Evolutionary conservation across 1,140 invertebrate species (phyloP), one percentile per base, ranked within the genome.

Genomic region (Ips typographus): DNA sequence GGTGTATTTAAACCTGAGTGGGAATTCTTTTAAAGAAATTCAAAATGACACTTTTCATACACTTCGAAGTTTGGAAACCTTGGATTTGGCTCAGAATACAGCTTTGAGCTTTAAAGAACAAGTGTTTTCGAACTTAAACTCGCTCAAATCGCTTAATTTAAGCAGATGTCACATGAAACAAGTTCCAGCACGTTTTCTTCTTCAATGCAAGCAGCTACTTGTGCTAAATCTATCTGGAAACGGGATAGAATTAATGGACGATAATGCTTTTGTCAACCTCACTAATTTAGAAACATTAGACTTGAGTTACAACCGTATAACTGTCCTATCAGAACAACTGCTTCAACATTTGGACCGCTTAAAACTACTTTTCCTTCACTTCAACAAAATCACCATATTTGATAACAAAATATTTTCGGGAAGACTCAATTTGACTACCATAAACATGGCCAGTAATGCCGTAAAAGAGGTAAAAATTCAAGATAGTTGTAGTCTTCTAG

Each of bases 241-340:
- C 37, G 1, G 2, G 2, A 67, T 67, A 4, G 40, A 4, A 3
- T 2, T 51, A 4, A 36, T 67, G n/a, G 44, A 67, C 2, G 22
- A 60, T 7, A 59, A 67, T 51, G 7, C 56, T 40, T 60, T 67
- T 22, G 49, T 3, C 5, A 67, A 60, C 52, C 39, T 67, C 40
- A 59, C 43, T 1, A 52, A 71, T 39, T 69, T 77, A 56, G 51
- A 65, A 49, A 37, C 39, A 36, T 53, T 75, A 42, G 71, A 75
- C 64, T 70, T 77, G 40, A 70, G 71, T 68, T 36, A 58, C 38
- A 76, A 77, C 63, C 36, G 53, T 6, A 43, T 75, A 22, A 44
- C 71, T 1, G 5, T 6, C 40, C 52, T 74, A 8, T 40, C 56
- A 2, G 6, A 36, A n/a, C 40, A 60, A 42, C 51, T 73, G 8